Evolutionary conservation across 2,888 invertebrate species (phyloP), one percentile per base, ranked within the genome.

Genomic region (Stratiomys singularior): DNA sequence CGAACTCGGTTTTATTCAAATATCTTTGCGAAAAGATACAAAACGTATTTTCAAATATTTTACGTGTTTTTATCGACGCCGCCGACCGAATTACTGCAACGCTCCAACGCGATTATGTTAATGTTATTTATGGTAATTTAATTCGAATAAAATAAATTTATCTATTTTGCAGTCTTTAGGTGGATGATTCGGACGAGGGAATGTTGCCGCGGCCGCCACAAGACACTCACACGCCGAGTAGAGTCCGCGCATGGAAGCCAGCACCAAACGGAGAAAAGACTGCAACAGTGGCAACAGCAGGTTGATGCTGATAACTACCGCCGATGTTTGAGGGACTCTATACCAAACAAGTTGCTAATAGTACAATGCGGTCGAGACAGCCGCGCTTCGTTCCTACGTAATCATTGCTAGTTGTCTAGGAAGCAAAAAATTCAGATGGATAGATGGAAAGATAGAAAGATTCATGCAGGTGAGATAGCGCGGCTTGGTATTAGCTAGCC

Each of bases 391-490:
- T 23, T 44, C 3, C 28, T 4, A 30, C 23, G 67, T 46, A 67
- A 67, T 67, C 67, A 64, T 64, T 30, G n/a, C n/a, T 64, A n/a
- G 30, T 21, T 5, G 23, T 64, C 64, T 64, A 64, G 64, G 64
- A 64, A 64, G 28, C 30, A 64, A 64, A 64, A 64, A 64, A 11
- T 64, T 5, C 15, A 15, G 25, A 28, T 30, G 30, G 2, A 64
- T 28, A 27, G n/a, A 64, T 64, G 28, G 64, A 64, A 25, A 28
- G 15, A 30, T 64, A 64, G 25, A 21, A 13, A 60, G 64, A 64
- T 15, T 11, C n/a, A 28, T 30, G 60, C 60, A 60, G 28, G 15
- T 11, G 23, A 21, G 67, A 13, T 46, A 9, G 44, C 21, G 37
- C 37, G 37, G 37, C 9, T 37, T 37, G 9, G 37, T 37, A 9